phyloP scores from a whole-genome alignment of 1,140 invertebrate species.

The Varroa destructor region DNA sequence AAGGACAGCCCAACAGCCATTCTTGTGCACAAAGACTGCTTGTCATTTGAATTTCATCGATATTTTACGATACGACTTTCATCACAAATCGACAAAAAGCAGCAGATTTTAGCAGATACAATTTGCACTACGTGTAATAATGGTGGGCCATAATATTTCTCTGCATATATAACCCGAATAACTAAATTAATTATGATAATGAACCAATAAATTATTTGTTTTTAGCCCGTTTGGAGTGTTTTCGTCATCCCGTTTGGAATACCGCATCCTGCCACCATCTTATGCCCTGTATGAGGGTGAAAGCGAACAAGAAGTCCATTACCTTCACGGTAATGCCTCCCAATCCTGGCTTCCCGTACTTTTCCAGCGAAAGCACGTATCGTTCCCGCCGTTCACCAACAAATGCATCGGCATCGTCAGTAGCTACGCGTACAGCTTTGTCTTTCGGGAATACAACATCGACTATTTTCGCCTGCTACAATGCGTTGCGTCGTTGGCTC shows the following conservation, averaged over 20 bases:
- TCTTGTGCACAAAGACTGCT: too few species aligned
- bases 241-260: background rate
- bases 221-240: conserved; percentile 7
- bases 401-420: conserved; percentile 12
- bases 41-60: too few species aligned
- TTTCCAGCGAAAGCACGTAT: background rate
- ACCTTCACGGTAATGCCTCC: background rate
- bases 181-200: too few species aligned
- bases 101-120: too few species aligned
- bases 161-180: too few species aligned
- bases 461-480: conserved; percentile 8
- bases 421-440: conserved; percentile 13
- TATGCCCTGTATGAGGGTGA: conserved; percentile 7
- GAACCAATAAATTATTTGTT: too few species aligned
- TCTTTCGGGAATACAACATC: conserved; percentile 18
- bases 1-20: too few species aligned
- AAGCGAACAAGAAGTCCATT: background rate
- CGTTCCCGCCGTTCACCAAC: background rate
- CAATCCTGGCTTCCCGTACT: background rate
- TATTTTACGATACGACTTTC: too few species aligned
- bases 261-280: background rate
- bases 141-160: too few species aligned
- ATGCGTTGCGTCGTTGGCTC: background rate
- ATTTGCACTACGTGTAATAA: too few species aligned
- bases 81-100: too few species aligned